Conservation (phyloP, 37 sponge, comb jelly and placozoan species). For the Agelas oroides region DNA sequence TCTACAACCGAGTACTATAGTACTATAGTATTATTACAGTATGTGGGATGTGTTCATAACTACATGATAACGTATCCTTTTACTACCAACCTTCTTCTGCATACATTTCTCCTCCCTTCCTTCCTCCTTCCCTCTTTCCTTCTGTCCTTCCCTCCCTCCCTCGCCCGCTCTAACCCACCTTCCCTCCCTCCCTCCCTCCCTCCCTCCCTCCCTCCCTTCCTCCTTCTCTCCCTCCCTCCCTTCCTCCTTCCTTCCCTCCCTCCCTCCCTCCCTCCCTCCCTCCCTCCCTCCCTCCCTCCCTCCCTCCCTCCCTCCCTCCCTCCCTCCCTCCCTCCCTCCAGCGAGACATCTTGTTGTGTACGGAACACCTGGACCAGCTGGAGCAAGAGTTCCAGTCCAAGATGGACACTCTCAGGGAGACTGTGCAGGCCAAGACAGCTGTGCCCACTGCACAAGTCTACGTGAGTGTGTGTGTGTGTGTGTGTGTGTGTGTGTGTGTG, state of each 20-base stretch:
- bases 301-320: too few relatives aligned
- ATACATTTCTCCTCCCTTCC: not conserved
- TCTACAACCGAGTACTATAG: too few relatives aligned
- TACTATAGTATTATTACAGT: too few relatives aligned
- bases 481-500: too few relatives aligned
- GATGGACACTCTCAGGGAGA: constrained; percentile 80
- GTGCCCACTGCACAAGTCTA: constrained; percentile 93
- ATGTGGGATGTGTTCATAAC: not conserved
- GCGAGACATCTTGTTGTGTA: constrained; percentile 79
- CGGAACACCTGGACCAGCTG: constrained; percentile 72
- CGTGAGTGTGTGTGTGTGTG: not conserved
- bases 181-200: not conserved
- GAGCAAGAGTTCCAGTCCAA: constrained; percentile 71
- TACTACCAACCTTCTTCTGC: not conserved
- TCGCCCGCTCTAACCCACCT: not conserved
- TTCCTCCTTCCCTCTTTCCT: too few relatives aligned
- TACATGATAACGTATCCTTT: not conserved
- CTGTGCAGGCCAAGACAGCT: constrained; percentile 97
- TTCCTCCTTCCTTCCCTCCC: too few relatives aligned
- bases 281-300: not conserved
- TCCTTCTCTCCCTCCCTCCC: too few relatives aligned
- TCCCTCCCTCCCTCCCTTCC: not conserved
- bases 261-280: too few relatives aligned
- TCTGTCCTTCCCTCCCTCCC: not conserved
- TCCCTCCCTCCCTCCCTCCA: not conserved